Evolutionary conservation across 2,797 vertebrate genomes (phyloP), one percentile per base, ranked within the genome.

Genomic region (Thunnus albacares): DNA sequence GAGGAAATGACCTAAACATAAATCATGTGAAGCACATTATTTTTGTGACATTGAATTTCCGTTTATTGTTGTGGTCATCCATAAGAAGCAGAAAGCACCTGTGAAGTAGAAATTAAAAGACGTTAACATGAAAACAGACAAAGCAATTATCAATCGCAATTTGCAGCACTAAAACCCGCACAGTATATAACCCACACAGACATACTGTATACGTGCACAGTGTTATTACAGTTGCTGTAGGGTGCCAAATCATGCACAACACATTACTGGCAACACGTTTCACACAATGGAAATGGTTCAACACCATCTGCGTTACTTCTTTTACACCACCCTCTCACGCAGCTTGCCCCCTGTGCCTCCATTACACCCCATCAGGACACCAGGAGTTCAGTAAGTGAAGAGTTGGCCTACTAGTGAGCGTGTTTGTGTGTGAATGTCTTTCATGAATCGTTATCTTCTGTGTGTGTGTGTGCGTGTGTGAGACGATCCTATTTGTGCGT

Each of bases 271-370:
- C 60, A 80, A 80, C 82, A 55, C 15, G 38, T 58, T 65, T 82
- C 62, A 76, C 71, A 82, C 62, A 61, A 45, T 67, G 38, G 52
- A 72, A 85, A 86, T 55, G 77, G 51, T 81, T 82, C 73, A 81
- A 68, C 73, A 71, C 52, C 80, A 87, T 86, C 83, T 84, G 78
- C 68, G 60, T 77, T 35, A 22, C 81, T 85, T 86, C 71, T 76
- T 58, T 67, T 41, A 79, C 13, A 14, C 53, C 45, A 20, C n/a
- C 45, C 10, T 55, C 38, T 66, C 33, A 18, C 53, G 59, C 18
- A 35, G 38, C 30, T 22, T 24, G 15, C 49, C 58, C 24, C 22
- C 38, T n/a, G 47, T 24, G 47, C 30, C 43, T 58, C 62, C 52
- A 75, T 47, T 55, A 65, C 67, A 57, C 63, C 61, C 30, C 64